Evolutionary conservation across 2,888 invertebrate species (phyloP).

Genomic region (Copidosoma aretas): DNA sequence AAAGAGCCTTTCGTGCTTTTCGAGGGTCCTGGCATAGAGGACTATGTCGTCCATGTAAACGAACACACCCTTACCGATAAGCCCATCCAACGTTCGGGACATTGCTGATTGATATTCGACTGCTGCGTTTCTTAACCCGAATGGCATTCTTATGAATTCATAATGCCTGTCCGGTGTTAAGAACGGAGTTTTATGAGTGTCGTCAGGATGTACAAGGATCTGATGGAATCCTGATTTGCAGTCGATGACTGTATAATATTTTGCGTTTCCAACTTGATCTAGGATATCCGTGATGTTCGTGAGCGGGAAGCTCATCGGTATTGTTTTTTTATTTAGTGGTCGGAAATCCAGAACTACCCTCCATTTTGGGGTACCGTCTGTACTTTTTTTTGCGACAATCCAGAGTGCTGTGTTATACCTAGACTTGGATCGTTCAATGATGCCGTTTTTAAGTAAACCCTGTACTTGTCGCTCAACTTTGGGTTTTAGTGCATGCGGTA

Average conservation of each 20-base stretch:
- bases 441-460: not conserved
- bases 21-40: conserved; percentile 25
- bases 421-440: not conserved
- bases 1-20: conserved; percentile 17
- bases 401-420: conserved; percentile 1
- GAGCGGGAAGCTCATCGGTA: not conserved
- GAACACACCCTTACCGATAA: conserved; percentile 41
- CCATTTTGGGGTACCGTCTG: conserved; percentile 3
- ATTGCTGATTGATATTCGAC: too few species aligned
- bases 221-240: too few species aligned
- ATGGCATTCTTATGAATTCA: conserved; percentile 44
- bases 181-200: too few species aligned
- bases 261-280: conserved; percentile 41
- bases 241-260: too few species aligned
- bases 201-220: too few species aligned
- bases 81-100: conserved; percentile 44
- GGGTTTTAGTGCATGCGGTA: too few species aligned
- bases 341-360: too few species aligned
- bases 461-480: too few species aligned
- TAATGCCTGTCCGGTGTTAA: conserved; percentile 39
- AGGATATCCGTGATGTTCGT: conserved; percentile 44
- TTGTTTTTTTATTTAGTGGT: conserved; percentile 6
- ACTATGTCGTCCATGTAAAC: conserved; percentile 44
- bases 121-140: too few species aligned
- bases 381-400: not conserved